Evolutionary conservation across 2,888 invertebrate species (phyloP).

Genomic region (Coelopa pilipes): DNA sequence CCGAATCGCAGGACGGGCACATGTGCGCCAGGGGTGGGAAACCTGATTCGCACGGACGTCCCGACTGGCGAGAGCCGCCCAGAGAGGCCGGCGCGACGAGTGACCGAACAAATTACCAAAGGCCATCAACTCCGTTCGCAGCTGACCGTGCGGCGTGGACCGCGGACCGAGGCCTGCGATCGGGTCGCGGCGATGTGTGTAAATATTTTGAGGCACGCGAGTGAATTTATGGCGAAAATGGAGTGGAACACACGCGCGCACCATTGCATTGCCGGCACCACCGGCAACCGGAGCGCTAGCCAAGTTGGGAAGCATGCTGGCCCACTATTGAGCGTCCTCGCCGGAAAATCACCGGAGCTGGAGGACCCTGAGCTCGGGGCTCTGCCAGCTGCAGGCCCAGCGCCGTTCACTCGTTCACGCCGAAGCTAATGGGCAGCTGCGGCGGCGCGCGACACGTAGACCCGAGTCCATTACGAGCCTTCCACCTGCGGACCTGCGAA

Average conservation of each 20-base stretch:
- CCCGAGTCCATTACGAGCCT: too few species aligned
- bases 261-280: too few species aligned
- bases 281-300: too few species aligned
- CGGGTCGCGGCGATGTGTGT: slow-evolving; percentile 24
- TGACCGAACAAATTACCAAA: slow-evolving; percentile 48
- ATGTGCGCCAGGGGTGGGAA: slow-evolving; percentile 17
- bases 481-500: too few species aligned
- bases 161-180: slow-evolving; percentile 26
- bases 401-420: too few species aligned
- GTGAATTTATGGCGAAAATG: slow-evolving; percentile 19
- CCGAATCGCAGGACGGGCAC: background rate
- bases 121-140: slow-evolving; percentile 43
- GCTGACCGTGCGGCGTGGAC: slow-evolving; percentile 45
- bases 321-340: too few species aligned
- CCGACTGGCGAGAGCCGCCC: background rate
- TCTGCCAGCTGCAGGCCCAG: too few species aligned
- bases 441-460: too few species aligned
- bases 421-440: too few species aligned
- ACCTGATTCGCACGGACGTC: background rate
- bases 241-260: background rate
- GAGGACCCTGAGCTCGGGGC: too few species aligned
- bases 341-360: too few species aligned
- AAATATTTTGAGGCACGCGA: slow-evolving; percentile 45
- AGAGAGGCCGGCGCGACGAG: background rate
- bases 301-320: too few species aligned